Evolutionary conservation across 2,888 invertebrate species (phyloP), one percentile per base, ranked within the genome.

Genomic region (Hirtodrosophila histrioides): DNA sequence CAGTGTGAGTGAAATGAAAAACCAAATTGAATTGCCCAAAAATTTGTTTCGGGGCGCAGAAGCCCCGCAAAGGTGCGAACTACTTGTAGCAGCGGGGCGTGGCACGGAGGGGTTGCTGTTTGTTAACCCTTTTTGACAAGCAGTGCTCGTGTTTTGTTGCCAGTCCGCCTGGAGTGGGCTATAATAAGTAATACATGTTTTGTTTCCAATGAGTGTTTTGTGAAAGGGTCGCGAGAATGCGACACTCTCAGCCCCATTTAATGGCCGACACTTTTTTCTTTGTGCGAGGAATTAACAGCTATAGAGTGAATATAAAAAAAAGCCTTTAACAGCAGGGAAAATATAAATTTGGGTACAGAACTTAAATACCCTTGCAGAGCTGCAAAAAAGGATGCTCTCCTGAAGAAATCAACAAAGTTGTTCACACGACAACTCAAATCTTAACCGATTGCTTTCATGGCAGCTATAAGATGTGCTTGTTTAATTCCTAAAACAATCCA

Each of bases 41-140:
- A 77, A 72, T 62, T 78, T 60, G 55, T 43, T 35, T 44, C 27
- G 10, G 3, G 36, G 45, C 45, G 39, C 50, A 29, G 88, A 88
- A 84, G 75, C 83, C 83, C 36, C 61, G 66, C 81, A 84, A 84
- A 84, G 83, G 88, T 84, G 83, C 73, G 72, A 84, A 84, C 67
- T 69, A 75, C 84, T 79, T 63, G 85, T 48, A 39, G 40, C 33
- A 45, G 27, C 11, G 12, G 35, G 35, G 24, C 6, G 9, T 12
- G 33, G 40, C 7, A 6, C n/a, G 6, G 7, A 31, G 12, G 35
- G 35, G 24, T 37, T 35, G 43, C 44, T 10, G 43, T 57, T 33
- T 60, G 69, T 71, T 76, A 76, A 71, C 81, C 86, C 84, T 76
- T 65, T 68, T 69, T 31, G 71, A 69, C 63, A 72, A 76, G 75